phyloP scores from a whole-genome alignment of 2,113 vertebrate genomes.

The Osmerus eperlanus region DNA sequence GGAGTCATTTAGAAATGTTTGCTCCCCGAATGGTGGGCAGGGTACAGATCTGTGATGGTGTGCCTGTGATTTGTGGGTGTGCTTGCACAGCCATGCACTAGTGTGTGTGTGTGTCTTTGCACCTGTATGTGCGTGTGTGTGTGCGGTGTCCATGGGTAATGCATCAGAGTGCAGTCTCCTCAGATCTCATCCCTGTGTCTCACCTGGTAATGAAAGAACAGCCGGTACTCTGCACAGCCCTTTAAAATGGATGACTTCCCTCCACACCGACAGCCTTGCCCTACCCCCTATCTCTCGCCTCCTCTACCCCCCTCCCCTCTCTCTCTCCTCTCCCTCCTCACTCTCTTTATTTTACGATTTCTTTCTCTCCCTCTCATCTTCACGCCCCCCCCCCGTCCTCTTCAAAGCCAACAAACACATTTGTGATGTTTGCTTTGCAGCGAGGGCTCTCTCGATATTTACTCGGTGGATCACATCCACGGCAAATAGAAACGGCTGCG shows the following conservation, averaged over 20 bases:
- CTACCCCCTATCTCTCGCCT: constrained; percentile 6
- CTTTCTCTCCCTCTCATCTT: background rate
- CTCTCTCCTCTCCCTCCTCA: background rate
- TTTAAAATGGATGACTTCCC: constrained; percentile 46
- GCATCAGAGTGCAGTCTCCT: constrained; percentile 7
- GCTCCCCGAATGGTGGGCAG: no score
- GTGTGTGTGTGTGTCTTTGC: background rate
- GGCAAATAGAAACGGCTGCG: background rate
- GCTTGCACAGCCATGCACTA: background rate
- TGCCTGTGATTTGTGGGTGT: no score
- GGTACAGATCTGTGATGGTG: no score
- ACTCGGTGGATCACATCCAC: background rate
- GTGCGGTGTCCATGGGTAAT: background rate
- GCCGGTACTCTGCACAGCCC: constrained; percentile 41
- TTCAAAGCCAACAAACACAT: constrained; percentile 1
- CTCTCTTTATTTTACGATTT: background rate
- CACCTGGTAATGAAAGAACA: constrained; percentile 54
- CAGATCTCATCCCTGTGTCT: constrained; percentile 36
- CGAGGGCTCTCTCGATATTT: constrained; percentile 3
- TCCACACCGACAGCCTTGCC: constrained; percentile 19
- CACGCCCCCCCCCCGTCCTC: background rate
- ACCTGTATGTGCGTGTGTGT: no score
- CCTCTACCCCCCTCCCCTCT: background rate
- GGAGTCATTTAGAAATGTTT: no score
- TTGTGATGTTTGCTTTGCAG: background rate